Percentiles rank a stretch among this genome's conserved stretches.
phyloP scores from a whole-genome alignment of 2,888 invertebrate genomes.

The Brenthis hecate region DNA sequence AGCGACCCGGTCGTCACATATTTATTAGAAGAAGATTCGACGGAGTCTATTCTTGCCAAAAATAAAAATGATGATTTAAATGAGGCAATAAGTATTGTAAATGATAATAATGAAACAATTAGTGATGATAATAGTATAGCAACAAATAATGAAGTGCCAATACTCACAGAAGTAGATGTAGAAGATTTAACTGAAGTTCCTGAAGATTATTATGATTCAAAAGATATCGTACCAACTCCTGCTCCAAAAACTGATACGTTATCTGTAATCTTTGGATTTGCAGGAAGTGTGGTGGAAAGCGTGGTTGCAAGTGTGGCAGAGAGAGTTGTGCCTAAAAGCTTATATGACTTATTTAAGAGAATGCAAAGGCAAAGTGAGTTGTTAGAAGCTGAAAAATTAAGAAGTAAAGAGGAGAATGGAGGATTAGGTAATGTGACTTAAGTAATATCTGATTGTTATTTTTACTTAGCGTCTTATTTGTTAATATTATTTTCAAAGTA shows the following conservation, averaged over 20 bases:
- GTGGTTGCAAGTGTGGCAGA: slow-evolving; percentile 75
- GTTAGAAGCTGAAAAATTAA: slow-evolving; percentile 69
- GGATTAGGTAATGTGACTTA: slow-evolving; percentile 60
- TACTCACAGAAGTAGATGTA: slow-evolving; percentile 67
- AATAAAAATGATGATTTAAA: slow-evolving; percentile 2
- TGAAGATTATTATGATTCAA: slow-evolving; percentile 75
- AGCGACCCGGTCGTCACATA: slow-evolving; percentile 25
- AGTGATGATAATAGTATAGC: slow-evolving; percentile 46
- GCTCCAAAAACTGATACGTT: slow-evolving; percentile 71
- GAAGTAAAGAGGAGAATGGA: slow-evolving; percentile 77
- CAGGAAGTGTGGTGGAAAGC: slow-evolving; percentile 74
- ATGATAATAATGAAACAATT: slow-evolving; percentile 28
- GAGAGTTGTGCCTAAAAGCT: slow-evolving; percentile 70
- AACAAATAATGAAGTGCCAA: slow-evolving; percentile 55
- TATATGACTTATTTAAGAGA: slow-evolving; percentile 70
- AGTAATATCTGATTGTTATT: too few species aligned
- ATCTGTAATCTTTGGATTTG: slow-evolving; percentile 72
- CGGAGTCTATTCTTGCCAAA: slow-evolving; percentile 17
- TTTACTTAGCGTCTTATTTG: too few species aligned
- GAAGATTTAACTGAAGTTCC: slow-evolving; percentile 62
- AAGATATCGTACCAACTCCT: slow-evolving; percentile 70
- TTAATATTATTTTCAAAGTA: background rate
- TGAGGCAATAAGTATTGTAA: slow-evolving; percentile 40
- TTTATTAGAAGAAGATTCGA: slow-evolving; percentile 13
- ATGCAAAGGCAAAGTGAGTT: slow-evolving; percentile 77